These are phyloP conservation scores for Yponomeuta cagnagella DNA, from an alignment of 2,888 invertebrate species.

Conservation along the genomic window DNA sequence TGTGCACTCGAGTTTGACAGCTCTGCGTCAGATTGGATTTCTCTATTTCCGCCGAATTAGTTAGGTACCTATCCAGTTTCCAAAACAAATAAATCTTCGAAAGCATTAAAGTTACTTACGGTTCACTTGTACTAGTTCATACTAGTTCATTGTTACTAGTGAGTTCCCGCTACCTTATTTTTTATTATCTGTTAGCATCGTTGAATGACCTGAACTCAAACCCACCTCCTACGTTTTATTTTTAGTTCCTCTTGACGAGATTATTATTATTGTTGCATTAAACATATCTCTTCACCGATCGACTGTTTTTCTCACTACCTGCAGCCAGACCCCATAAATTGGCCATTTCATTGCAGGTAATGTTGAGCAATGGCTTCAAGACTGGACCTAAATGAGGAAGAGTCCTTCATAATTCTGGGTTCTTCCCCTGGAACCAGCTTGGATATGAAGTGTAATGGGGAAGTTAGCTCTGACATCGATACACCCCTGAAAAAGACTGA, in stretches of 20 bases:
- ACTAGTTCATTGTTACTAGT: too few species aligned
- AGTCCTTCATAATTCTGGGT: conserved; percentile 66
- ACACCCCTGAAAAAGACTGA: conserved; percentile 37
- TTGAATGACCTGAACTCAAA: not conserved
- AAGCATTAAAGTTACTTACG: too few species aligned
- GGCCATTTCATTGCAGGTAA: not conserved
- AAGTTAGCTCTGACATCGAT: conserved; percentile 28
- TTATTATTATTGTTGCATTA: not conserved
- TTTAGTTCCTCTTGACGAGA: not conserved
- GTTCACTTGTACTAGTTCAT: too few species aligned
- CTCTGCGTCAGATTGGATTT: too few species aligned
- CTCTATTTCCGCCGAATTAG: too few species aligned
- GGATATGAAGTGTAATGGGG: conserved; percentile 46
- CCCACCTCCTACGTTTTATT: not conserved
- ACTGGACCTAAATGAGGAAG: conserved; percentile 51
- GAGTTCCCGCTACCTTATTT: too few species aligned
- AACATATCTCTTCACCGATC: not conserved
- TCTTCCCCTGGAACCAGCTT: conserved; percentile 59
- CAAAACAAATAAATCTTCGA: too few species aligned
- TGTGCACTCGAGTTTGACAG: too few species aligned
- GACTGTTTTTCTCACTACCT: not conserved
- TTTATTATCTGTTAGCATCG: too few species aligned
- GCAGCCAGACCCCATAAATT: not conserved
- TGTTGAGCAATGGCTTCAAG: conserved; percentile 26
- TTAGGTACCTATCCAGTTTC: too few species aligned